Base-by-base conservation (phyloP, 1,140 invertebrate genomes). In the Drosophila kurseongensis region DNA sequence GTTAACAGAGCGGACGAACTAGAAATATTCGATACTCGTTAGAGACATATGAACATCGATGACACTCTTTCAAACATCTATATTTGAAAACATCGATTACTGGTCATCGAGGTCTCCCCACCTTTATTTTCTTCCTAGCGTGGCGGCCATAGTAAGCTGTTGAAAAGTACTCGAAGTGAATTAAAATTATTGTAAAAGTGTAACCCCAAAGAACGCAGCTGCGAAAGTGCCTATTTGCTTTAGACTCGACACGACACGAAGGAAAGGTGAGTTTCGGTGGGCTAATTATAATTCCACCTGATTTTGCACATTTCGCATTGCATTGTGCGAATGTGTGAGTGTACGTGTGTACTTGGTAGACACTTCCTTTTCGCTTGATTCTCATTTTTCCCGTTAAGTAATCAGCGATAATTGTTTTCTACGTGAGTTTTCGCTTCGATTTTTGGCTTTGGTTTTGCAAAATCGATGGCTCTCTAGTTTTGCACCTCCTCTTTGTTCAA, bases 301-400 rank as follows among this genome's bases (percentile, higher is more conserved):
- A 41, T 38, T 59, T 76, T 67, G 60, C 74, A 52, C 72, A 65
- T 75, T 75, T 65, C 18, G 18, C 65, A 50, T 62, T 23, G 38
- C 47, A 32, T 52, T 38, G n/a, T 58, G 52, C 13, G n/a, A 18
- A 27, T 44, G 59, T 65, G 41, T 77, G 55, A 47, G 44, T 67
- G 44, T 60, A 63, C 71, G 63, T 69, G 62, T 82, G 75, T 72
- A 72, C 78, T 77, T 74, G 44, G 51, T 59, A 76, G 55, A 75
- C 56, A 57, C 57, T 75, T 76, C 69, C 63, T 52, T 73, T 44
- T 41, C 38, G n/a, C 38, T 35, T 16, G 32, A 13, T 65, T 61
- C 45, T 50, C 47, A 68, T 65, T 69, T 58, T 58, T 78, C 10
- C 29, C 78, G 84, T 86, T 86, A 89, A 86, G 83, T 86, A 86